A percentile compares a stretch with the other conserved stretches of the same genome.
These are phyloP conservation scores for Anas georgica DNA, from an alignment of 2,797 vertebrate species.

Conservation along the genomic window DNA sequence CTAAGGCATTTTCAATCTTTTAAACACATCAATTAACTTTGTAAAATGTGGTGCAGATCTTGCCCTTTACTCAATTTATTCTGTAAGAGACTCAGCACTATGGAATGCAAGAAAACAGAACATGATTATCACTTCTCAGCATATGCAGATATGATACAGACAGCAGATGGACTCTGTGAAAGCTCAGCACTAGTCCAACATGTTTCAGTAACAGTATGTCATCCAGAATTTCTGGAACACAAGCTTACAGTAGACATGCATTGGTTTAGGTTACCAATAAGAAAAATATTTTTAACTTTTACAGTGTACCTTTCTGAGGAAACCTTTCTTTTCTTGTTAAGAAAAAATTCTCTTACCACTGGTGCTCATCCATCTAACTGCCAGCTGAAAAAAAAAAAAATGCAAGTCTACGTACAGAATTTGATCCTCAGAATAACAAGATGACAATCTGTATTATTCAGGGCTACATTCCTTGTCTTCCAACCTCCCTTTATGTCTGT, in stretches of 20 bases:
- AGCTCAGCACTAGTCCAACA: background rate
- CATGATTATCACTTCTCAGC: background rate
- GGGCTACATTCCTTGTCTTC: background rate
- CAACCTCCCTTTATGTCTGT: background rate
- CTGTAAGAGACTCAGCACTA: background rate
- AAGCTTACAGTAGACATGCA: background rate
- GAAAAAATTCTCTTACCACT: background rate
- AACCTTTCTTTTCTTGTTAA: background rate
- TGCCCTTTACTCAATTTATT: background rate
- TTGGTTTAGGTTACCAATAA: background rate
- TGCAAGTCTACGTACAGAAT: background rate
- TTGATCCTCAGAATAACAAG: background rate
- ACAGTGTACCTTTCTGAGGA: background rate
- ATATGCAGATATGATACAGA: background rate
- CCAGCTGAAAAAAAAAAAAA: background rate
- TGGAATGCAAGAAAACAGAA: conserved; percentile 11
- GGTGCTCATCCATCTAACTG: background rate
- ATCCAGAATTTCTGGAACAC: background rate
- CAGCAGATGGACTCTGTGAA: conserved; percentile 14
- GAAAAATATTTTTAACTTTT: background rate
- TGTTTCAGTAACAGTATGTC: background rate
- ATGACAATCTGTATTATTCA: background rate
- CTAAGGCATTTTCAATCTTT: background rate
- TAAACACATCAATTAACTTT: background rate
- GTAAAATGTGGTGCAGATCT: background rate